A percentile compares a stretch with the other conserved stretches of the same genome.
phyloP scores from a whole-genome alignment of 2,113 vertebrate species.

The Actenoides lindsayi region DNA sequence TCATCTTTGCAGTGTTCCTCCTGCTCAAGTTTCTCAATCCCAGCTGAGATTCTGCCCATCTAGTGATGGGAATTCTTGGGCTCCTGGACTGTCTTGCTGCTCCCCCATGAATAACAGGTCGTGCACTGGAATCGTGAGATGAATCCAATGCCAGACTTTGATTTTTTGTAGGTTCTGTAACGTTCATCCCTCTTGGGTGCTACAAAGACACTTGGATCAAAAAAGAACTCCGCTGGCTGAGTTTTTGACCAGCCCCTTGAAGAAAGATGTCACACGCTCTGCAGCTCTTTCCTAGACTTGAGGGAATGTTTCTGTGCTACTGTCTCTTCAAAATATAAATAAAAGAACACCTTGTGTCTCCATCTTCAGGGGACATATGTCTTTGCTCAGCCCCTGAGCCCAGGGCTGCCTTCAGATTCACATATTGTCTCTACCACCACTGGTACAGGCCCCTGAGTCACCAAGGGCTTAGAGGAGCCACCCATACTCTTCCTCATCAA shows the following conservation, averaged over 20 bases:
- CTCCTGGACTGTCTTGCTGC: background rate
- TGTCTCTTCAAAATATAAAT: background rate
- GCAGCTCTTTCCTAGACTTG: background rate
- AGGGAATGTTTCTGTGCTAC: background rate
- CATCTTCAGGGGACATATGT: background rate
- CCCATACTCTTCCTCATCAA: background rate
- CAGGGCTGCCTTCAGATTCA: background rate
- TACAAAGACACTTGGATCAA: background rate
- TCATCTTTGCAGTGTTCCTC: background rate
- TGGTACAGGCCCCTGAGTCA: background rate
- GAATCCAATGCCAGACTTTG: rapidly evolving
- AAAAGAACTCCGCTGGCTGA: background rate
- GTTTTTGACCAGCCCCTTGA: rapidly evolving
- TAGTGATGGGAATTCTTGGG: background rate
- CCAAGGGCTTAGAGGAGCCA: background rate
- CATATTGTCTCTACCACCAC: background rate
- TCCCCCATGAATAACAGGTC: background rate
- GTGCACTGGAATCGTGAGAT: rapidly evolving
- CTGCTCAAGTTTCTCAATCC: background rate
- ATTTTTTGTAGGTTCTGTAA: background rate
- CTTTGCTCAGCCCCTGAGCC: background rate
- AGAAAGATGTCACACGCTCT: background rate
- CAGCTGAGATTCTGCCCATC: background rate
- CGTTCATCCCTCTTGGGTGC: background rate
- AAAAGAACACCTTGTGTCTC: background rate